Evolutionary conservation across 2,797 vertebrate genomes (phyloP), one percentile per base, ranked within the genome.

Genomic region (Tokudaia muenninki): DNA sequence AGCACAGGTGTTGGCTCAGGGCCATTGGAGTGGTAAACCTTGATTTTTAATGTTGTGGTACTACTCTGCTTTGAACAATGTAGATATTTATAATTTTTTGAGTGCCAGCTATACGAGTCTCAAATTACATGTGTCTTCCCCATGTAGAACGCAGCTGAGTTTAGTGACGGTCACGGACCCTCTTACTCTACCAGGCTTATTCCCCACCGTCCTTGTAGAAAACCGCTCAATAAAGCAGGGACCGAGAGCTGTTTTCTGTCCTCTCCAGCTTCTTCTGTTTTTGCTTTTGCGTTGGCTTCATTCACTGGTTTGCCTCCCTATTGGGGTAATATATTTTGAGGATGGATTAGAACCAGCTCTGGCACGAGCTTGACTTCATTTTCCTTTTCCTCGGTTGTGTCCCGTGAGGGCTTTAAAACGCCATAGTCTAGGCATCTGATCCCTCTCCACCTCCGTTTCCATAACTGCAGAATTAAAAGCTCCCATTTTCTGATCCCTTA

Each of bases 391-490:
- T 55, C 72, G 5, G 4, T 29, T 22, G 1, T 90, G 82, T 77
- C 63, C 89, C 57, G 24, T 2, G 70, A 72, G 89, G 9, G 19
- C 14, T 77, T 92, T 61, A 55, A 94, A 41, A 70, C 37, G 26
- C 8, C 44, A 50, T 31, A 44, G 4, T 31, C 47, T 75, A 47
- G 9, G 83, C 82, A 16, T 19, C 89, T 82, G 63, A 77, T 87
- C 82, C 91, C 87, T 65, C 50, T 87, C 55, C 6, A 80, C 77
- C 86, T 92, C 74, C 31, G 6, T 79, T 87, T 91, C 86, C 6
- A 10, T 82, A 37, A 82, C 78, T 92, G 67, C 55, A 89, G 90
- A 97, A 97, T 92, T 94, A 96, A 95, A 94, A 57, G 44, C 57
- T 96, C 88, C 67, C 29, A 0, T n/a, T 52, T 41, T 61, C 0